Evolutionary conservation across 2,113 vertebrate genomes (phyloP).

Genomic region (Odocoileus hemionus): DNA sequence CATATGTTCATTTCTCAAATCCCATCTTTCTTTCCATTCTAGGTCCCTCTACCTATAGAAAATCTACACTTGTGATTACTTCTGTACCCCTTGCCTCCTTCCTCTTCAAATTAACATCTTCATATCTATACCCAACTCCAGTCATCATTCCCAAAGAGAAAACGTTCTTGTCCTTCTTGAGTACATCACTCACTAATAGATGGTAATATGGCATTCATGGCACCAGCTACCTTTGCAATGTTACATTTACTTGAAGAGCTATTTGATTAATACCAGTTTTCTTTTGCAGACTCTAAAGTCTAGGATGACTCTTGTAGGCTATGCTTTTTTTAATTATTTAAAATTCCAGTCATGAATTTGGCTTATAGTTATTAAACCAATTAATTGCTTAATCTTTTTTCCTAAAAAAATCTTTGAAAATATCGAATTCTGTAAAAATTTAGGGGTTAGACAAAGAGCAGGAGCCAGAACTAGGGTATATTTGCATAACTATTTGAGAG

Average conservation of each 20-base stretch:
- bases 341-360: not conserved
- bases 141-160: not conserved
- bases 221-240: not conserved
- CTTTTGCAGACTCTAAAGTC: not conserved
- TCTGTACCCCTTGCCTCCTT: not conserved
- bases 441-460: not conserved
- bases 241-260: not conserved
- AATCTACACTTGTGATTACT: not conserved
- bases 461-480: not conserved
- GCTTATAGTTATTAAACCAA: not conserved
- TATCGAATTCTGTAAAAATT: not conserved
- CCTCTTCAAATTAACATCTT: not conserved
- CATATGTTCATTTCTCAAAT: not conserved
- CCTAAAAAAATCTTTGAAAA: not conserved
- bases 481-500: not conserved
- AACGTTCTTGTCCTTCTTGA: not conserved
- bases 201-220: fast-evolving
- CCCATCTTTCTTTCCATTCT: not conserved
- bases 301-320: not conserved
- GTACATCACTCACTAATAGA: not conserved
- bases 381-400: not conserved
- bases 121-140: not conserved
- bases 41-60: not conserved
- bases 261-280: not conserved
- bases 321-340: not conserved